These are phyloP conservation scores for Anhinga rufa DNA, from an alignment of 2,113 vertebrate genomes.

Conservation along the genomic window DNA sequence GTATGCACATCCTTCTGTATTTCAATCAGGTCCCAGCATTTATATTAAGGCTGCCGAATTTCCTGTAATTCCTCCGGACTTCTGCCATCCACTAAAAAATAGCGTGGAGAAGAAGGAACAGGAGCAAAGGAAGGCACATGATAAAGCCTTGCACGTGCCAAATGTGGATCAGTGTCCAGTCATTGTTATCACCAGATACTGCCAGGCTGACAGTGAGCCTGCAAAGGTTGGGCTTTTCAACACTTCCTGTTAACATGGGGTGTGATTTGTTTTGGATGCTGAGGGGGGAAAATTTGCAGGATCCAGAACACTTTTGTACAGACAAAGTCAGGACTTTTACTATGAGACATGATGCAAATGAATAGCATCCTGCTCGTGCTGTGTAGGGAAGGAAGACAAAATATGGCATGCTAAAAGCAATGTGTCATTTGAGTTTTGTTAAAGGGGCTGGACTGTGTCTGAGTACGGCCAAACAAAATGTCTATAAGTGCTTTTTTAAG, in stretches of 20 bases:
- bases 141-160: neutral
- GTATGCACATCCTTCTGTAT: neutral
- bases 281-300: neutral
- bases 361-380: neutral
- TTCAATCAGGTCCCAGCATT: neutral
- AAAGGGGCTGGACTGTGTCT: neutral
- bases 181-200: neutral
- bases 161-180: neutral
- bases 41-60: neutral
- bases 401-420: neutral
- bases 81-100: neutral
- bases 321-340: neutral
- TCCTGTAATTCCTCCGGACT: neutral
- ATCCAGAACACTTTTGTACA: neutral
- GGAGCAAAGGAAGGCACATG: neutral
- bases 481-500: neutral
- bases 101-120: neutral
- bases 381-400: neutral
- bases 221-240: neutral
- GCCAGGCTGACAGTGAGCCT: neutral
- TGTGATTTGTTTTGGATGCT: neutral
- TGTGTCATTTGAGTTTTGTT: neutral
- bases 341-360: neutral
- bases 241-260: neutral
- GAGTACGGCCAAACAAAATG: neutral